These are phyloP conservation scores for Dioctria linearis DNA, from an alignment of 2,888 invertebrate species.

Conservation along the genomic window DNA sequence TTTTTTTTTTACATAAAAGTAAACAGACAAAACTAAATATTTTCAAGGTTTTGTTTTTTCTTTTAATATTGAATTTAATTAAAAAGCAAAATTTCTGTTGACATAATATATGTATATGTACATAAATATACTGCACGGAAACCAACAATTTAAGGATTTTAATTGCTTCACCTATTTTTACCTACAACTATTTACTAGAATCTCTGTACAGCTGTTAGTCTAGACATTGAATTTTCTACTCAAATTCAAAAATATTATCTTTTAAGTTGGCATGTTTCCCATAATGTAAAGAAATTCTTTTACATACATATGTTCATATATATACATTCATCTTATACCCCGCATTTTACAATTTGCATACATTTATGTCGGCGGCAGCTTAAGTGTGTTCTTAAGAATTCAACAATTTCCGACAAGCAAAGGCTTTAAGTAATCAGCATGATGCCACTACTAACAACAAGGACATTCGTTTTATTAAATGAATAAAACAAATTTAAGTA, in stretches of 20 bases:
- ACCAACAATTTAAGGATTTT: background rate
- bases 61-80: too few relatives aligned
- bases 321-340: background rate
- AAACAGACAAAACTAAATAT: too few relatives aligned
- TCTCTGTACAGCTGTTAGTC: background rate
- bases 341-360: background rate
- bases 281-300: background rate
- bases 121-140: background rate
- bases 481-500: background rate
- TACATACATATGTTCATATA: too few relatives aligned
- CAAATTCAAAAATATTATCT: background rate
- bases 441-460: slow-evolving; percentile 23
- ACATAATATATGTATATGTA: too few relatives aligned
- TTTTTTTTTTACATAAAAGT: too few relatives aligned
- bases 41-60: too few relatives aligned
- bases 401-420: slow-evolving; percentile 37
- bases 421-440: slow-evolving; percentile 26
- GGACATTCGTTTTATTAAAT: background rate
- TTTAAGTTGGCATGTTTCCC: slow-evolving; percentile 6
- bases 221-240: slow-evolving; percentile 6
- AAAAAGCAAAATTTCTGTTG: too few relatives aligned
- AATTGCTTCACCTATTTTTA: background rate
- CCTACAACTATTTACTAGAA: too few relatives aligned
- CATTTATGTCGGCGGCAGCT: background rate
- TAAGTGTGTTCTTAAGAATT: slow-evolving; percentile 6